phyloP scores from a whole-genome alignment of 2,113 vertebrate species.

The Astatotilapia flaviijosephi region DNA sequence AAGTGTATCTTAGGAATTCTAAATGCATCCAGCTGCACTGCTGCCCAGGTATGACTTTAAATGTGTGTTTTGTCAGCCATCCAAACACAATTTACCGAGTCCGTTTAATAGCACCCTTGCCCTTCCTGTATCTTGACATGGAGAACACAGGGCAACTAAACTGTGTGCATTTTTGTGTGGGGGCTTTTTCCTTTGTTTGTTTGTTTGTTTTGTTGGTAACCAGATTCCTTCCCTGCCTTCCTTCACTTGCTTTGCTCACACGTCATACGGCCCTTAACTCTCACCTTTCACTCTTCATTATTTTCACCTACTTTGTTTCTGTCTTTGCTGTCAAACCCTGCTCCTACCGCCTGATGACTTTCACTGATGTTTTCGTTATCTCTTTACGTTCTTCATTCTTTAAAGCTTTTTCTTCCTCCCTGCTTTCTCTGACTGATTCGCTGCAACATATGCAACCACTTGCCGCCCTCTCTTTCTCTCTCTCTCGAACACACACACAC shows the following conservation, averaged over 20 bases:
- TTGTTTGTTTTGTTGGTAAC: background rate
- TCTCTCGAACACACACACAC: background rate
- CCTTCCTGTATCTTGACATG: background rate
- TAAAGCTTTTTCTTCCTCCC: background rate
- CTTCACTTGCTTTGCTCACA: background rate
- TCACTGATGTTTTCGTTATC: background rate
- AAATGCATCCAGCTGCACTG: background rate
- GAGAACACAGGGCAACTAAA: background rate
- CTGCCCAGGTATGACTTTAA: conserved; percentile 13
- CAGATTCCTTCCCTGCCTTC: background rate
- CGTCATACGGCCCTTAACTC: background rate
- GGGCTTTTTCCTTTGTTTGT: background rate
- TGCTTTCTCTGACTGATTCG: conserved; percentile 4
- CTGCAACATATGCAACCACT: conserved; percentile 34
- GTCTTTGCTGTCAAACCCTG: background rate
- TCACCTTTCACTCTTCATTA: background rate
- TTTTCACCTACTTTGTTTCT: background rate
- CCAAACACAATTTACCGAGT: conserved; percentile 5
- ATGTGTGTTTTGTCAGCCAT: conserved; percentile 22
- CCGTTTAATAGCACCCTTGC: background rate
- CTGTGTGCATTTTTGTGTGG: background rate
- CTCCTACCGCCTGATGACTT: background rate
- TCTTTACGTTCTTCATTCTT: background rate
- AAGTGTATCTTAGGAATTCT: background rate
- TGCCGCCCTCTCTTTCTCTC: background rate